A percentile compares a stretch with the other conserved stretches of the same genome.
Evolutionary conservation across 2,888 invertebrate genomes (phyloP).

Genomic region (Noctua fimbriata): DNA sequence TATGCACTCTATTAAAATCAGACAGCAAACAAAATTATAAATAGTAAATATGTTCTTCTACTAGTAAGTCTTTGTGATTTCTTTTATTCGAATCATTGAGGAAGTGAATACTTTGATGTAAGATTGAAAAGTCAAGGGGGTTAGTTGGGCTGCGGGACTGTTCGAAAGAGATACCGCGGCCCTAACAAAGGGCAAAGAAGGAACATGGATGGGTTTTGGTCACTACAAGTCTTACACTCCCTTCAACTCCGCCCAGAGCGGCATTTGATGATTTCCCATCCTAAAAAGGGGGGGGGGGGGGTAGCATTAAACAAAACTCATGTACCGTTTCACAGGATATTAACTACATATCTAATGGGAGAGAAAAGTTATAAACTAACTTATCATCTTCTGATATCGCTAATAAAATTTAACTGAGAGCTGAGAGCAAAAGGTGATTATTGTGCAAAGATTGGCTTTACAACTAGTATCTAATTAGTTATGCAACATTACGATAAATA

Average conservation of each 20-base stretch:
- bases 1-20: neutral
- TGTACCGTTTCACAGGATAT: neutral
- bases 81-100: neutral
- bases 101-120: neutral
- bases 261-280: too few relatives aligned
- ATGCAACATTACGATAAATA: constrained; percentile 37
- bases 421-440: constrained; percentile 25
- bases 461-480: constrained; percentile 26
- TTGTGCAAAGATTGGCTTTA: constrained; percentile 21
- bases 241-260: too few relatives aligned
- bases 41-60: neutral
- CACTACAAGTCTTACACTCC: too few relatives aligned
- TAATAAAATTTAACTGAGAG: constrained; percentile 25
- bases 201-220: too few relatives aligned
- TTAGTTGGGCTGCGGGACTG: neutral
- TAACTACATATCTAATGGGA: neutral
- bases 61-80: neutral
- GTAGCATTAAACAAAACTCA: neutral
- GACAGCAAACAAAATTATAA: neutral
- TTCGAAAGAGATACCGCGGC: too few relatives aligned
- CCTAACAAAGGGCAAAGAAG: too few relatives aligned
- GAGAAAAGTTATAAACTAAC: neutral
- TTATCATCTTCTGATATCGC: neutral
- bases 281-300: too few relatives aligned
- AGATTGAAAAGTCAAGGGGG: neutral